Base-by-base conservation (phyloP, 2,113 vertebrate species). In the Colossoma macropomum region DNA sequence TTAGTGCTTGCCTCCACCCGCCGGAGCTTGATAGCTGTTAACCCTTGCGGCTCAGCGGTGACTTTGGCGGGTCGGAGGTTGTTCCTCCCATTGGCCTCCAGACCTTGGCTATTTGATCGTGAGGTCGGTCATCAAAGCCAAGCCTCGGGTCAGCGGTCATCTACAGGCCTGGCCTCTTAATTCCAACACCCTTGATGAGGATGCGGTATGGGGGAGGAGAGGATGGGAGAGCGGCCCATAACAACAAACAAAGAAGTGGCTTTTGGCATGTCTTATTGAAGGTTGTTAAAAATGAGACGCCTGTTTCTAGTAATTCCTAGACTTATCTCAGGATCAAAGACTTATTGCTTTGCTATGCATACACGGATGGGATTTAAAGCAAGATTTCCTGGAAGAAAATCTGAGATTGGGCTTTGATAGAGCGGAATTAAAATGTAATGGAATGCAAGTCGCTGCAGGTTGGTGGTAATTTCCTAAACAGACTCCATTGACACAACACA, bases 141-240 rank as follows among this genome's bases (percentile, higher is more conserved):
- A 87, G 89, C 90, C 86, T 90, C 34, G 86, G 90, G 91, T 93
- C 90, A 92, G 86, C 63, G 90, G 89, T 90, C 91, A 89, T 81
- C 30, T 85, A 87, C 74, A 56, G 65, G 63, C 69, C 81, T 90
- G 87, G 81, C 85, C 90, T 92, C 92, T 92, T 89, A 87, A 91
- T 90, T 87, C 90, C 70, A 76, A 79, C 84, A 69, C 71, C 75
- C 86, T 90, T 87, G 83, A 90, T 87, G 86, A 86, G 86, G 77
- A 84, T 62, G 65, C 65, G 77, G 70, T 71, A 75, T 62, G 60
- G 75, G 70, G 75, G 80, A 8, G 38, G 66, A 75, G 41, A 86
- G 85, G 54, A 79, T 66, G 21, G 63, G 75, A 81, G 78, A 82
- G 71, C 88, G 59, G 76, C 83, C 83, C 25, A 45, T 83, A 70